phyloP scores from a whole-genome alignment of 2,888 invertebrate genomes.

The Polymixis flavicincta region DNA sequence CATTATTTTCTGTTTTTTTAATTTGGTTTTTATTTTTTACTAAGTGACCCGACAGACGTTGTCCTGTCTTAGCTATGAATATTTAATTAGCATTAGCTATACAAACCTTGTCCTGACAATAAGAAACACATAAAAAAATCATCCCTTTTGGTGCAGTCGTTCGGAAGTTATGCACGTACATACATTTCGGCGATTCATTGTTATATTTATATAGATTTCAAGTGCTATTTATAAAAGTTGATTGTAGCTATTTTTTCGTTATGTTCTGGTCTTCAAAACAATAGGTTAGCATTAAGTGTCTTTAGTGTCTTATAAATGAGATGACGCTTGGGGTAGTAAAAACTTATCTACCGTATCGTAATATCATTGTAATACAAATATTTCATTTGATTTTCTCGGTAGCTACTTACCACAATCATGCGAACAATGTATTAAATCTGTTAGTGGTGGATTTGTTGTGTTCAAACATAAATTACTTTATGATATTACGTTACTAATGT shows the following conservation, averaged over 20 bases:
- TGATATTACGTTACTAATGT: neutral
- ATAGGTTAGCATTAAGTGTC: neutral
- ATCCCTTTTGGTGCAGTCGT: too few relatives aligned
- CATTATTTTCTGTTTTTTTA: too few relatives aligned
- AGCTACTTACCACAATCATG: neutral
- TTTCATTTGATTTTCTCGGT: neutral
- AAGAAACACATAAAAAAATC: too few relatives aligned
- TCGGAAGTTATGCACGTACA: too few relatives aligned
- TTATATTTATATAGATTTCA: too few relatives aligned
- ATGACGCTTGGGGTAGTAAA: neutral
- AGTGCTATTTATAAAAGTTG: neutral
- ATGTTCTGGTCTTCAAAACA: neutral
- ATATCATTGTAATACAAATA: neutral
- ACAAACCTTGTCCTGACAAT: too few relatives aligned
- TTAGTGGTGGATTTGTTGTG: neutral
- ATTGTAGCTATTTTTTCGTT: neutral
- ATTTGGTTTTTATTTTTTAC: too few relatives aligned
- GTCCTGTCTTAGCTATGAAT: too few relatives aligned
- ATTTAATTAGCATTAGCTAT: too few relatives aligned
- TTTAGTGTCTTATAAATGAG: neutral
- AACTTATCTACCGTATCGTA: neutral
- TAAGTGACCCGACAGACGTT: too few relatives aligned
- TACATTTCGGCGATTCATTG: too few relatives aligned
- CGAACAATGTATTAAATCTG: neutral
- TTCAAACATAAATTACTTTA: neutral